Evolutionary conservation across 2,113 vertebrate species (phyloP).

Genomic region (Malurus alboscapulatus): DNA sequence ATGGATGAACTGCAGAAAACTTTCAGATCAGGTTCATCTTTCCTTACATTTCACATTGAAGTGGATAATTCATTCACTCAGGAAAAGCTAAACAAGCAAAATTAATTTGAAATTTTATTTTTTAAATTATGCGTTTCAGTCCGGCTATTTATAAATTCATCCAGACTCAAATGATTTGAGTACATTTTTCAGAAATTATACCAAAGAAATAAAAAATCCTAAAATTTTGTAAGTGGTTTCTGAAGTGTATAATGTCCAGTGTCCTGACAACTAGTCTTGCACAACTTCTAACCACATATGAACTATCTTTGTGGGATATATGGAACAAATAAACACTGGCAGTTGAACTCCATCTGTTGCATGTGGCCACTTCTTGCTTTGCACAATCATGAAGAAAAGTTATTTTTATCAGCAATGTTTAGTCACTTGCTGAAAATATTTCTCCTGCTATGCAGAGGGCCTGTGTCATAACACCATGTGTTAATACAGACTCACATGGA

Average conservation of each 20-base stretch:
- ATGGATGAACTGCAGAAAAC: background rate
- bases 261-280: background rate
- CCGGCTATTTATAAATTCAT: background rate
- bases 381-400: conserved; percentile 31
- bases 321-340: conserved; percentile 13
- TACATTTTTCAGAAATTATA: background rate
- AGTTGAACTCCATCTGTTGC: conserved; percentile 20
- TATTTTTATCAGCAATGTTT: conserved; percentile 54
- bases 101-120: background rate
- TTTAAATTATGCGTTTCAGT: background rate
- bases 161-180: background rate
- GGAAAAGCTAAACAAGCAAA: background rate
- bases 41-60: background rate
- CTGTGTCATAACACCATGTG: conserved; percentile 12
- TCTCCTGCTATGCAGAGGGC: conserved; percentile 23
- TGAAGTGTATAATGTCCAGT: background rate
- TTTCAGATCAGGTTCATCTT: background rate
- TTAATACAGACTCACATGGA: background rate
- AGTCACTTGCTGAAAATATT: conserved; percentile 43
- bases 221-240: background rate
- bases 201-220: background rate
- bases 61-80: background rate
- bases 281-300: conserved; percentile 14
- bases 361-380: background rate
- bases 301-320: background rate